A percentile compares a stretch with the other conserved stretches of the same genome.
Conservation (phyloP, 2,797 vertebrate genomes). For the Pelochelys cantorii region DNA sequence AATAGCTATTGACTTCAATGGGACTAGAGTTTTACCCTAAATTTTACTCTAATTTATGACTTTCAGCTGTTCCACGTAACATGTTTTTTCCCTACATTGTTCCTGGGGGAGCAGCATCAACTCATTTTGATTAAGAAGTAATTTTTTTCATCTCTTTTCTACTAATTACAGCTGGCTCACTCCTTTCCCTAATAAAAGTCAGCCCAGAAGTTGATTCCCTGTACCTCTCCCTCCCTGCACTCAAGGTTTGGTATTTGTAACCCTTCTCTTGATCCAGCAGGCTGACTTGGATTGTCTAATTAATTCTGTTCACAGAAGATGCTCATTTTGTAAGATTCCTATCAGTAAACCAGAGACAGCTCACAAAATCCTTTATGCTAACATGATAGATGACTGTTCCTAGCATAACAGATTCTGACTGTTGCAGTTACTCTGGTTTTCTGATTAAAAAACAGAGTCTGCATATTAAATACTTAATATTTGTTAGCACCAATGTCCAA, state of each 20-base stretch:
- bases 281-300: slow-evolving; percentile 13
- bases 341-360: slow-evolving; percentile 15
- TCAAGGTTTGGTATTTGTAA: background rate
- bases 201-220: slow-evolving; percentile 5
- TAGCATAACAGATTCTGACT: slow-evolving; percentile 1
- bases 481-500: rapidly evolving
- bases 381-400: background rate
- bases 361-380: background rate
- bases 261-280: background rate
- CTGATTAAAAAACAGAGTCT: background rate
- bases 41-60: background rate
- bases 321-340: background rate
- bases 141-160: slow-evolving; percentile 63
- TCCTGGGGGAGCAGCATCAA: background rate
- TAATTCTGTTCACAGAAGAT: background rate
- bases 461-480: background rate
- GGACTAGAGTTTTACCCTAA: background rate
- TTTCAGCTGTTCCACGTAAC: background rate
- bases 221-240: background rate
- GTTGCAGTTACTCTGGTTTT: background rate
- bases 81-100: background rate
- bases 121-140: background rate
- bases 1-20: background rate
- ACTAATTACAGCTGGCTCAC: slow-evolving; percentile 42
- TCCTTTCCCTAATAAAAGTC: slow-evolving; percentile 51